Conservation (phyloP, 2,888 invertebrate genomes). For the Rhimphoctona megacephalus region DNA sequence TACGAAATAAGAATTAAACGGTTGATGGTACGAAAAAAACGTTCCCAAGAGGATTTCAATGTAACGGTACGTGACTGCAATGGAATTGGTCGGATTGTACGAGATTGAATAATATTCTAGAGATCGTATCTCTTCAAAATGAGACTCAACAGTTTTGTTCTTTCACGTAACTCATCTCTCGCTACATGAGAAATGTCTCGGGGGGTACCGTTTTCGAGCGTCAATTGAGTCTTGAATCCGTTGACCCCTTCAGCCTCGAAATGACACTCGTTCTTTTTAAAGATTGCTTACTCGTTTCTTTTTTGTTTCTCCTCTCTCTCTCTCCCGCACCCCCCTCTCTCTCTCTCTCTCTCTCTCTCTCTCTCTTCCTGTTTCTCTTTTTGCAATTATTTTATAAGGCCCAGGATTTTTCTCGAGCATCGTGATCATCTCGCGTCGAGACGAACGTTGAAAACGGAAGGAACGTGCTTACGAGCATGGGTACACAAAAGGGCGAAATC, state of each 20-base stretch:
- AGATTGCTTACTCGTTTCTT: background rate
- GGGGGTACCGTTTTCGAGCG: slow-evolving; percentile 12
- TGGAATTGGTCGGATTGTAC: slow-evolving; percentile 16
- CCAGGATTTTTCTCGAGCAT: background rate
- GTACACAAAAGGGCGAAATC: slow-evolving; percentile 61
- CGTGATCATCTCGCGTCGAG: slow-evolving; percentile 16
- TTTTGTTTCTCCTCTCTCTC: background rate
- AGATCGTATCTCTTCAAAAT: slow-evolving; percentile 14
- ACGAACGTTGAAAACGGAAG: slow-evolving; percentile 39
- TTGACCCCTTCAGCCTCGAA: slow-evolving; percentile 16
- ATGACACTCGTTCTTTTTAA: slow-evolving; percentile 1
- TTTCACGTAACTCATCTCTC: background rate
- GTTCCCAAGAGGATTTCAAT: slow-evolving; percentile 19
- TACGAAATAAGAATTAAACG: background rate
- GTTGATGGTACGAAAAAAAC: background rate
- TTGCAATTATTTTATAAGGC: background rate
- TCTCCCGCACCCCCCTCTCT: too few species aligned
- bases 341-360: background rate
- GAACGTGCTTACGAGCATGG: slow-evolving; percentile 5
- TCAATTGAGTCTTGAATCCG: slow-evolving; percentile 27
- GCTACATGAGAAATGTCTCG: slow-evolving; percentile 24
- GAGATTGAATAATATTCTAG: slow-evolving; percentile 22
- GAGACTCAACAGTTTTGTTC: slow-evolving; percentile 27
- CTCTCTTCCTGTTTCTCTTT: background rate
- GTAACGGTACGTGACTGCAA: slow-evolving; percentile 41